phyloP scores from a whole-genome alignment of 30 jellyfish, hydroid and myxozoan species.

The Turritopsis rubra region DNA sequence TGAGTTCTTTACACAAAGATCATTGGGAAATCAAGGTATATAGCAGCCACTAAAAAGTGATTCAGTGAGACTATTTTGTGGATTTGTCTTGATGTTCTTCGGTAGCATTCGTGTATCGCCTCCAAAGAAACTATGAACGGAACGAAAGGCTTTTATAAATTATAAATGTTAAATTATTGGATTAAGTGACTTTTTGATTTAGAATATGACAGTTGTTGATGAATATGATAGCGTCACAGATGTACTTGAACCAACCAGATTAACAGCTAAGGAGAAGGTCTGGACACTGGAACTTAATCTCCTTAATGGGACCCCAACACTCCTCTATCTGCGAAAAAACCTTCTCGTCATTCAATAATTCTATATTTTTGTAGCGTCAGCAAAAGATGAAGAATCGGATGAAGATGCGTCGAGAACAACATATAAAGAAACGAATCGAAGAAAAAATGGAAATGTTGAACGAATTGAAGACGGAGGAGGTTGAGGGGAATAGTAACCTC shows the following conservation, averaged over 20 bases:
- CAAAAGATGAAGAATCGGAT: constrained; percentile 48
- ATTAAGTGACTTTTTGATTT: background rate
- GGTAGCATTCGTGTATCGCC: no score
- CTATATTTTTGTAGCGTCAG: constrained; percentile 35
- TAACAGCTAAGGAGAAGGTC: background rate
- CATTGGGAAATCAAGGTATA: background rate
- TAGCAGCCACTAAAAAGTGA: no score
- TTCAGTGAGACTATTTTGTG: no score
- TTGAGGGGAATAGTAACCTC: background rate
- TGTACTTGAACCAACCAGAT: background rate
- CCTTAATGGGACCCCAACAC: no score
- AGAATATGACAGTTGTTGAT: background rate
- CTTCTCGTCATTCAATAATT: no score
- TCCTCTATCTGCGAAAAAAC: no score
- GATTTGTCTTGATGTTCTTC: no score
- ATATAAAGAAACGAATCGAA: constrained; percentile 35
- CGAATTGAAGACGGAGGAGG: constrained; percentile 3
- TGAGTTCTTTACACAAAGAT: background rate
- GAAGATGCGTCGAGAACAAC: constrained; percentile 55
- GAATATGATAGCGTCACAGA: background rate
- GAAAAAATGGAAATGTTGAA: background rate
- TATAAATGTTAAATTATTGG: background rate
- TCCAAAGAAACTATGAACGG: no score
- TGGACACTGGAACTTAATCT: background rate
- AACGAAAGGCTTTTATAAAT: no score